A percentile compares a stretch with the other conserved stretches of the same genome.
Conservation (phyloP, 2,113 vertebrate species). For the Atlantisia rogersi region DNA sequence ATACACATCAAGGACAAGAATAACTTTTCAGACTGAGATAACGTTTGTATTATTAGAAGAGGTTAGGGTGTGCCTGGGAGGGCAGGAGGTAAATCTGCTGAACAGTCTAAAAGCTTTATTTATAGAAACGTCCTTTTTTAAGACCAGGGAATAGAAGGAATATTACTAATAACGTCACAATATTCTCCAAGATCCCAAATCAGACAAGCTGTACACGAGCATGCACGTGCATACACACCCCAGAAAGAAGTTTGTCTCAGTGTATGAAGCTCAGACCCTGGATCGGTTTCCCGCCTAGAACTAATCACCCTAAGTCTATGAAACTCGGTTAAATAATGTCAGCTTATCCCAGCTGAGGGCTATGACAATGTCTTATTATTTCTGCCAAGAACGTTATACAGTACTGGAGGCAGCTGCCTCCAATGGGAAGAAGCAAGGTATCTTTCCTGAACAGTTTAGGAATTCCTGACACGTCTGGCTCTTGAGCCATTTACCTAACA, state of each 20-base stretch:
- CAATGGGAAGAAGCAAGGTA: not conserved
- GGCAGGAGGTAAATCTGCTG: constrained; percentile 54
- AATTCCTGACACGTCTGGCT: not conserved
- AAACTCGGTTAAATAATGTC: not conserved
- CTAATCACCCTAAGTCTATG: not conserved
- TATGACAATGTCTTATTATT: not conserved
- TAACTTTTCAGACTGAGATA: constrained; percentile 32
- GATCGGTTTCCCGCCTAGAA: not conserved
- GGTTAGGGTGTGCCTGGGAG: constrained; percentile 56
- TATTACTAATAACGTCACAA: not conserved
- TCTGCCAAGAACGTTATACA: not conserved
- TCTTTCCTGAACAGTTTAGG: not conserved
- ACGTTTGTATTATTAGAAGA: constrained; percentile 47
- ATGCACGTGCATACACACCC: not conserved
- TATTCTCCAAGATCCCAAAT: not conserved
- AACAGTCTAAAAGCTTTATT: constrained; percentile 47
- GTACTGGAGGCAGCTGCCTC: not conserved
- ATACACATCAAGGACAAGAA: constrained; percentile 35
- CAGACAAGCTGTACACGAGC: not conserved
- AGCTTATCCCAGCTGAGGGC: not conserved
- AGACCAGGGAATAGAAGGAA: not conserved
- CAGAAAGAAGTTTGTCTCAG: not conserved
- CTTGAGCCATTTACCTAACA: not conserved
- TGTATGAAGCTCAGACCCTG: not conserved
- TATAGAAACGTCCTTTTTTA: not conserved